Evolutionary conservation across 2,888 invertebrate species (phyloP), one percentile per base, ranked within the genome.

Genomic region (Tiphia femorata): DNA sequence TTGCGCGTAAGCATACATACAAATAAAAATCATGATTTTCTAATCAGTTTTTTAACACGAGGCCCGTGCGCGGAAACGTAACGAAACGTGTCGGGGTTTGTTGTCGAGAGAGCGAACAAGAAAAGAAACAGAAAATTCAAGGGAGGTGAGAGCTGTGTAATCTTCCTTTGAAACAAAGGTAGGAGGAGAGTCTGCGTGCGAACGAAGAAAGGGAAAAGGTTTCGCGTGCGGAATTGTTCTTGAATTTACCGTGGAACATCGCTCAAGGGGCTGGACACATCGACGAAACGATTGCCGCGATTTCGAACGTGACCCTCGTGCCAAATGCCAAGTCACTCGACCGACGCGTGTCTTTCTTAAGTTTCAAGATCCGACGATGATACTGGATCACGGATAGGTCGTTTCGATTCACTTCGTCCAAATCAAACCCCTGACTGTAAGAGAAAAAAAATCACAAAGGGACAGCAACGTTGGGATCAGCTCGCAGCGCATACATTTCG

Each of bases 41-140:
- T 72, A 66, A 73, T 74, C 67, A 72, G 62, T 62, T 62, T 70
- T 72, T 70, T 60, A 62, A 66, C n/a, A 59, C 51, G 64, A 57
- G 62, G 72, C 69, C 71, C 52, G 49, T 60, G 50, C 27, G 33
- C 35, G 37, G 43, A 64, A 56, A 57, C 52, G 46, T 30, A 51
- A 50, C 42, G 49, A 42, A 44, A 23, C 20, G 38, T 2, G 38
- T 27, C 8, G 6, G 12, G 14, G 19, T 17, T 4, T 43, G 33
- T 33, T 25, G 46, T n/a, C n/a, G n/a, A n/a, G n/a, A 55, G 53
- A 46, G 48, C 43, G 37, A 33, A 14, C 5, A 4, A 7, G 10
- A 33, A 16, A 37, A 52, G 20, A 19, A 33, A 30, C n/a, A n/a
- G n/a, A n/a, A n/a, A n/a, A n/a, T n/a, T n/a, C n/a, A n/a, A n/a